phyloP scores from a whole-genome alignment of 2,797 vertebrate species.

The Ptychadena robeensis region DNA sequence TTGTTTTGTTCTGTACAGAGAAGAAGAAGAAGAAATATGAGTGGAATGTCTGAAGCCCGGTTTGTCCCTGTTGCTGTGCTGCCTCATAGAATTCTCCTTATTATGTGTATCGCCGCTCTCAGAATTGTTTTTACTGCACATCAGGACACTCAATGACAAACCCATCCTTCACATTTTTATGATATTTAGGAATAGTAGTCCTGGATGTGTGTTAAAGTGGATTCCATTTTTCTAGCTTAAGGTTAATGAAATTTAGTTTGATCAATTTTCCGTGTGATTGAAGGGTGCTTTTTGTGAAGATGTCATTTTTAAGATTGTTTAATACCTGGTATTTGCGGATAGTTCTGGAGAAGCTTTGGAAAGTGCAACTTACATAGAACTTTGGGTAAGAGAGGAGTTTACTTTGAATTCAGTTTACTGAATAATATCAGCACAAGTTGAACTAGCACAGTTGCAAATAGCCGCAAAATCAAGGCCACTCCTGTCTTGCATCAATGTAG shows the following conservation, averaged over 20 bases:
- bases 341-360: background rate
- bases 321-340: background rate
- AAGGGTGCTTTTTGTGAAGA: slow-evolving; percentile 38
- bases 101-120: slow-evolving; percentile 19
- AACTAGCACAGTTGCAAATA: too few species aligned
- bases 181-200: slow-evolving; percentile 18
- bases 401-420: too few species aligned
- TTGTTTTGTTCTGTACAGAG: slow-evolving; percentile 19
- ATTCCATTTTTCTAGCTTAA: slow-evolving; percentile 37
- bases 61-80: slow-evolving; percentile 9
- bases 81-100: slow-evolving; percentile 34
- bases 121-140: slow-evolving; percentile 8
- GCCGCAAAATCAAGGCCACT: too few species aligned
- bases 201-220: slow-evolving; percentile 23
- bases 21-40: slow-evolving; percentile 6
- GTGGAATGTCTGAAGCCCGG: slow-evolving; percentile 14
- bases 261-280: slow-evolving; percentile 37
- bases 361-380: background rate
- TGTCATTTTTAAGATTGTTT: slow-evolving; percentile 21
- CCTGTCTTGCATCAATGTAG: too few species aligned
- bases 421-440: too few species aligned
- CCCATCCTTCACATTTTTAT: slow-evolving; percentile 22
- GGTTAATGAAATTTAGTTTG: slow-evolving; percentile 46
- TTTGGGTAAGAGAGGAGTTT: background rate
- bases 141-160: slow-evolving; percentile 38